Evolutionary conservation across 2,797 vertebrate genomes (phyloP).

Genomic region (Lagorchestes hirsutus): DNA sequence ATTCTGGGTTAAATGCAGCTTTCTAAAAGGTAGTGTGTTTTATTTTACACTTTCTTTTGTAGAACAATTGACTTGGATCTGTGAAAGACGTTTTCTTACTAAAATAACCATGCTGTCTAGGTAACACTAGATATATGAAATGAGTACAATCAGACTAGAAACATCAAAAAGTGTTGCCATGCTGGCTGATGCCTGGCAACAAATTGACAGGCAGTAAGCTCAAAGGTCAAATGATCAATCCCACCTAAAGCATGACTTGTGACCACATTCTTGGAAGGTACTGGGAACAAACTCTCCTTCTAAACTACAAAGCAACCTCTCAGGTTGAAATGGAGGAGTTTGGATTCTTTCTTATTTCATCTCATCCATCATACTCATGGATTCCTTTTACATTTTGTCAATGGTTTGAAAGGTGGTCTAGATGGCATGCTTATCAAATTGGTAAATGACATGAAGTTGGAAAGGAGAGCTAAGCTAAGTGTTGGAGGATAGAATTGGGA

Average conservation of each 20-base stretch:
- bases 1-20: not conserved
- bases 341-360: not conserved
- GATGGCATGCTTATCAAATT: not conserved
- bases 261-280: not conserved
- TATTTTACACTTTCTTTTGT: constrained; percentile 28
- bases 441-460: not conserved
- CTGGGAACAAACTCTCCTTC: not conserved
- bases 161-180: not conserved
- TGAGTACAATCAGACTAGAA: not conserved
- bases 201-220: not conserved
- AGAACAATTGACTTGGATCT: not conserved
- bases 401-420: not conserved
- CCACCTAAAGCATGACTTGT: not conserved
- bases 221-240: not conserved
- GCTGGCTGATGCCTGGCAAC: not conserved
- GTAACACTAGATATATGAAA: not conserved
- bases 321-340: not conserved
- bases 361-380: not conserved
- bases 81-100: not conserved
- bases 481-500: not conserved
- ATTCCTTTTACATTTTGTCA: not conserved
- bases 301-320: not conserved
- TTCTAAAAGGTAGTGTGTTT: not conserved
- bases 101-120: not conserved
- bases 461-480: not conserved